Evolutionary conservation across 1,140 invertebrate species (phyloP), one percentile per base, ranked within the genome.

Genomic region (Laupala kohalensis): DNA sequence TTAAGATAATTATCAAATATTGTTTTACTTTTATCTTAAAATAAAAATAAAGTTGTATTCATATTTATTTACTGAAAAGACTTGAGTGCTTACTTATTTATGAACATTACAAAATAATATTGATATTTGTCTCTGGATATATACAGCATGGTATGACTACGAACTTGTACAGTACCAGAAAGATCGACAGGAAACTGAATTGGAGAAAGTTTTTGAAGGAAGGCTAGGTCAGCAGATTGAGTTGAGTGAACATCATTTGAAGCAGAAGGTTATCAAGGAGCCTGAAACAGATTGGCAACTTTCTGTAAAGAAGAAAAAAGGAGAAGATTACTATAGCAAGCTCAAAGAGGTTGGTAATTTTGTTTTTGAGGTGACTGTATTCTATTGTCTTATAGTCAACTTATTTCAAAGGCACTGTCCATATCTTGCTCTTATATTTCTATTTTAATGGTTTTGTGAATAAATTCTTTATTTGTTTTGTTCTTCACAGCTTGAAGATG

Each of bases 71-170:
- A n/a, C n/a, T n/a, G n/a, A n/a, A n/a, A n/a, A n/a, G n/a, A n/a
- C n/a, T n/a, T n/a, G n/a, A n/a, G n/a, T n/a, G n/a, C n/a, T n/a
- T n/a, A n/a, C n/a, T n/a, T n/a, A n/a, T n/a, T n/a, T n/a, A n/a
- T n/a, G n/a, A n/a, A n/a, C n/a, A n/a, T n/a, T n/a, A n/a, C n/a
- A n/a, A n/a, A n/a, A n/a, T n/a, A n/a, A n/a, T n/a, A n/a, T 9
- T 53, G 19, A 53, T 53, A 53, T 19, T 53, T 53, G 19, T 53
- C 19, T 53, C 37, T 53, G 37, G 53, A 25, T 81, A n/a, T n/a
- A n/a, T n/a, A 77, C 84, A 96, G 94, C 94, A 71, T 96, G 94
- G 93, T 96, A 96, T 83, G 94, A 96, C 84, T 86, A 87, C 78
- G 92, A 92, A 78, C 86, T 93, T 77, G 86, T 88, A 74, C 87